A percentile compares a stretch with the other conserved stretches of the same genome.
These are phyloP conservation scores for Amaurobius ferox DNA, from an alignment of 2,888 invertebrate species.

Conservation along the genomic window DNA sequence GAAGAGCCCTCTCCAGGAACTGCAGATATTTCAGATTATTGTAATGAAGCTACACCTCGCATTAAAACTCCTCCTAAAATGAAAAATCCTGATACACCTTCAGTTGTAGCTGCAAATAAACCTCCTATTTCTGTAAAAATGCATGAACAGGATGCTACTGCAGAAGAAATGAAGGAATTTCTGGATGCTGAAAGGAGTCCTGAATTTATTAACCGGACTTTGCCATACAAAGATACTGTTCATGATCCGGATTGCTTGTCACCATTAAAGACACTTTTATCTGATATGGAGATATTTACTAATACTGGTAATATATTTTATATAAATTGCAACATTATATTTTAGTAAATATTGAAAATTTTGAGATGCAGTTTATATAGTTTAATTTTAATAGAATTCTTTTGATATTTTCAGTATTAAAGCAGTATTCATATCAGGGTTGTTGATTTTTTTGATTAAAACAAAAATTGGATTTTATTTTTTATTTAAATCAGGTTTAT, in stretches of 20 bases:
- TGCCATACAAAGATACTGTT: constrained; percentile 44
- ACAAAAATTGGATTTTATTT: no score
- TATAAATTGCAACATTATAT: no score
- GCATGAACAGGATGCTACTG: neutral
- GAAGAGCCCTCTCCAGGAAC: constrained; percentile 26
- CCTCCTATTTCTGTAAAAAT: neutral
- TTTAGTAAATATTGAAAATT: no score
- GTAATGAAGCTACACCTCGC: constrained; percentile 16
- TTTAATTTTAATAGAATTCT: no score
- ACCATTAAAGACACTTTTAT: constrained; percentile 40
- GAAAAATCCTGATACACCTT: neutral
- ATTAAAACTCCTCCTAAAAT: neutral
- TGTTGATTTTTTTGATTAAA: no score
- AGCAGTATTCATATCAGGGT: no score
- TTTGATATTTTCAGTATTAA: no score
- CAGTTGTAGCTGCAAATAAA: neutral
- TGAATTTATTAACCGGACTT: constrained; percentile 47
- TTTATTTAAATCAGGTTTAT: no score
- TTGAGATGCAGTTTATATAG: no score
- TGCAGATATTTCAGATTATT: constrained; percentile 40
- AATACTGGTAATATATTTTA: constrained; percentile 80
- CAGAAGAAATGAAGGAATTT: neutral
- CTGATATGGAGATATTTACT: constrained; percentile 79
- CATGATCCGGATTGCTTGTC: constrained; percentile 56
- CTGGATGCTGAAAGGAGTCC: constrained; percentile 46